These are phyloP conservation scores for Galeruca laticollis DNA, from an alignment of 2,888 invertebrate species.

Conservation along the genomic window DNA sequence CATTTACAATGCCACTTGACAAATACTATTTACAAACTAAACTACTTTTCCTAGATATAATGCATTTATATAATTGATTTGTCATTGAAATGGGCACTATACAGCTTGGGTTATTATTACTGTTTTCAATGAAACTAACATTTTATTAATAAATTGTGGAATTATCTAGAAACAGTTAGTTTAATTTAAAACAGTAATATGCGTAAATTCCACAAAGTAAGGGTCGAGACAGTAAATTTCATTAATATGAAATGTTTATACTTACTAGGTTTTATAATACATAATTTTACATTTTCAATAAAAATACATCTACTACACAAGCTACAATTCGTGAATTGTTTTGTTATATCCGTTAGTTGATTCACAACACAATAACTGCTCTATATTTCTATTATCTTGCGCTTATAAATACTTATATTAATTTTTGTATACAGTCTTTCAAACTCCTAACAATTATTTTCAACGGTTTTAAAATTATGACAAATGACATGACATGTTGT, in stretches of 20 bases:
- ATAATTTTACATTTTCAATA: conserved; percentile 4
- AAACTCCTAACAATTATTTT: background rate
- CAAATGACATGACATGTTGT: background rate
- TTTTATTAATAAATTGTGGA: too few relatives aligned
- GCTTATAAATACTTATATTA: background rate
- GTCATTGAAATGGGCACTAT: too few relatives aligned
- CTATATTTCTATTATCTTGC: background rate
- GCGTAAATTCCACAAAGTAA: too few relatives aligned
- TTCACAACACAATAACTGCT: background rate
- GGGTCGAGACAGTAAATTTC: too few relatives aligned
- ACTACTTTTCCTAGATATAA: too few relatives aligned
- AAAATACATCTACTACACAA: background rate
- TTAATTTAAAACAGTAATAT: too few relatives aligned
- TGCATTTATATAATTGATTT: too few relatives aligned
- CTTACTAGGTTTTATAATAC: background rate
- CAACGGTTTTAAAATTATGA: background rate
- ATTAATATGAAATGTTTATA: background rate
- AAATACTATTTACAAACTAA: background rate
- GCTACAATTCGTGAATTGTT: conserved; percentile 2
- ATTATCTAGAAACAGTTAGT: too few relatives aligned
- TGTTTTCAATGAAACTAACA: too few relatives aligned
- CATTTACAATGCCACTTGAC: background rate
- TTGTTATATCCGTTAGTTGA: background rate
- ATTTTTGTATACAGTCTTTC: background rate
- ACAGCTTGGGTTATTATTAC: too few relatives aligned